These are phyloP conservation scores for Lamellibrachia columna DNA, from an alignment of 2,888 invertebrate species.

Conservation along the genomic window DNA sequence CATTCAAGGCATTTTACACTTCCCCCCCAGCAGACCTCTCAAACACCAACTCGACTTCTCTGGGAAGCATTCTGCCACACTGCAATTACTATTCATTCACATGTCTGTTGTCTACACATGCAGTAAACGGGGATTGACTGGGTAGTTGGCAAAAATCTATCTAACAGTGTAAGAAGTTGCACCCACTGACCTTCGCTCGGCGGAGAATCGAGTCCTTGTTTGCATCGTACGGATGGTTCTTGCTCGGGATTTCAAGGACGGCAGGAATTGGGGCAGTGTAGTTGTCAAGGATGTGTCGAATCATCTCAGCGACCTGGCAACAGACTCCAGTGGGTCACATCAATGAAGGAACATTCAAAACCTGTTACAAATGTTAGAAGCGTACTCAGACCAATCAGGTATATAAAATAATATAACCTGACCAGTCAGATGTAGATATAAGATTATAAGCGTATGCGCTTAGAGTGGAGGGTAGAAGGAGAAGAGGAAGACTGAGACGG, in stretches of 20 bases:
- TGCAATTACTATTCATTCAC: too few species aligned
- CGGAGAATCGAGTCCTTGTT: slow-evolving; percentile 96
- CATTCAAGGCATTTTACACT: too few species aligned
- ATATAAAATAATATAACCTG: too few species aligned
- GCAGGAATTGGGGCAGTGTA: slow-evolving; percentile 94
- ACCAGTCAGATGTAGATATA: too few species aligned
- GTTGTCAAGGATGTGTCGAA: slow-evolving; percentile 93
- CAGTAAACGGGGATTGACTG: neutral
- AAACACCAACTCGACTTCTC: too few species aligned
- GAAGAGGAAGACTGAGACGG: too few species aligned
- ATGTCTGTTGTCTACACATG: neutral
- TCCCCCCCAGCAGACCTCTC: too few species aligned
- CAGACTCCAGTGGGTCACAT: slow-evolving; percentile 20
- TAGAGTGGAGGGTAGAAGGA: too few species aligned
- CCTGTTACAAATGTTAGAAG: neutral
- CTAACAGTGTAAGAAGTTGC: neutral
- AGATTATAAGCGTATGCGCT: too few species aligned
- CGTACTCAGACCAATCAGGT: too few species aligned
- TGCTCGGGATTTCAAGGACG: slow-evolving; percentile 97
- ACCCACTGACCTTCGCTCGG: slow-evolving; percentile 81
- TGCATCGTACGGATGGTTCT: slow-evolving; percentile 97
- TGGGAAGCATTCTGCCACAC: too few species aligned
- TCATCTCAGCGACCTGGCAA: slow-evolving; percentile 87
- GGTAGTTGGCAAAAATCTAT: neutral
- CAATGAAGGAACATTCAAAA: neutral